A percentile compares a stretch with the other conserved stretches of the same genome.
phyloP scores from a whole-genome alignment of 2,797 vertebrate species.

The Neostethus bicornis region DNA sequence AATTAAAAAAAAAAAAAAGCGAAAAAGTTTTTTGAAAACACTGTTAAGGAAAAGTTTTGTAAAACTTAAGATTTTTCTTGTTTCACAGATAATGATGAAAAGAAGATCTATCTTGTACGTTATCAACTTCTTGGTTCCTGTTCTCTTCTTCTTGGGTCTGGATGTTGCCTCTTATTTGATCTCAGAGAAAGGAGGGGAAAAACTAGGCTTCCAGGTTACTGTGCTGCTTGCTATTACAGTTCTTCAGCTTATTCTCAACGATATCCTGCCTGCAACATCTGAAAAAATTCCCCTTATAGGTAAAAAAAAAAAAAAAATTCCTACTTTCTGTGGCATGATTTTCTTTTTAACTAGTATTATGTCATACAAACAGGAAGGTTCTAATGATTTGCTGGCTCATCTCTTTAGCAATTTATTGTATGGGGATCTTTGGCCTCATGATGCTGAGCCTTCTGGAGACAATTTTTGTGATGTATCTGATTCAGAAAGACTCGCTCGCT shows the following conservation, averaged over 20 bases:
- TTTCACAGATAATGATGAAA: slow-evolving; percentile 52
- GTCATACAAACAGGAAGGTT: neutral
- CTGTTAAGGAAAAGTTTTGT: too few species aligned
- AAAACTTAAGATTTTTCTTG: neutral
- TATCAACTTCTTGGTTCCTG: slow-evolving; percentile 54
- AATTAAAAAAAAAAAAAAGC: too few species aligned
- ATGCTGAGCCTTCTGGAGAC: slow-evolving; percentile 78
- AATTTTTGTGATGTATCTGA: slow-evolving; percentile 72
- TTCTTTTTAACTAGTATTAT: neutral
- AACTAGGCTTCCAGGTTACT: slow-evolving; percentile 82
- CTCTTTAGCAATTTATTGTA: slow-evolving; percentile 74
- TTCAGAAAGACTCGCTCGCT: slow-evolving; percentile 50
- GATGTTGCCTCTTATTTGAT: slow-evolving; percentile 80
- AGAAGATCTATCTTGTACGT: slow-evolving; percentile 49
- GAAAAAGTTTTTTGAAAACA: too few species aligned
- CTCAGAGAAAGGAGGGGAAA: slow-evolving; percentile 72
- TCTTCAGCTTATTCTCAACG: slow-evolving; percentile 82
- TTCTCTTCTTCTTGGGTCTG: slow-evolving; percentile 76
- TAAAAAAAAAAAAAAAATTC: slow-evolving; percentile 44
- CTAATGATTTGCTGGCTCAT: neutral
- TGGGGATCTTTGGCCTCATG: slow-evolving; percentile 78
- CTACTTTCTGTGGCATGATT: neutral
- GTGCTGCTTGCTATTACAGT: slow-evolving; percentile 81
- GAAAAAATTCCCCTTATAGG: slow-evolving; percentile 80
- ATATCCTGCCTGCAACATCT: slow-evolving; percentile 81